phyloP scores from a whole-genome alignment of 2,113 vertebrate genomes.

The Pitta sordida region DNA sequence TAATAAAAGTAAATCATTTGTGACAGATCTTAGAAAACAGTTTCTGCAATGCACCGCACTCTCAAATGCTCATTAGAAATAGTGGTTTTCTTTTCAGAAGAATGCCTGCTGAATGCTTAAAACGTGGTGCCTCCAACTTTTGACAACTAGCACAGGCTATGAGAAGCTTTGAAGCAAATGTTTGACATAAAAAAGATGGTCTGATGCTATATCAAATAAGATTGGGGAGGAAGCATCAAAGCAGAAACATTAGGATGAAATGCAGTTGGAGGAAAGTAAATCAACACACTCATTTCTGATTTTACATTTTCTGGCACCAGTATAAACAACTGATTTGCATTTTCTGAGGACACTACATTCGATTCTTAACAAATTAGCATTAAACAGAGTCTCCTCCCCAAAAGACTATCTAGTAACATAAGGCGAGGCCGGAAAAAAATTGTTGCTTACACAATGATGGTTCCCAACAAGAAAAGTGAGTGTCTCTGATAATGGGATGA shows the following conservation, averaged over 20 bases:
- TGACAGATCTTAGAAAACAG: conserved; percentile 78
- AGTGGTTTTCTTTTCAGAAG: conserved; percentile 69
- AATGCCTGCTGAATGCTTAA: conserved; percentile 73
- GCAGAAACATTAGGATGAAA: conserved; percentile 52
- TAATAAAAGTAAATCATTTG: conserved; percentile 82
- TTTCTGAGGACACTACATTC: conserved; percentile 18
- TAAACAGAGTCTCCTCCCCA: not conserved
- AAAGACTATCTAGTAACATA: not conserved
- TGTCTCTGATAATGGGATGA: not conserved
- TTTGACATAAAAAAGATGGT: conserved; percentile 71
- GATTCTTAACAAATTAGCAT: conserved; percentile 17
- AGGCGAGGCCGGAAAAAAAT: not conserved
- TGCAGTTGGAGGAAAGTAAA: conserved; percentile 45
- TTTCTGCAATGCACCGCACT: conserved; percentile 69
- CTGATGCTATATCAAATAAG: conserved; percentile 60
- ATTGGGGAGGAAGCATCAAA: conserved; percentile 51
- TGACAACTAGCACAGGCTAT: conserved; percentile 68
- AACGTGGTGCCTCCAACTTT: conserved; percentile 65
- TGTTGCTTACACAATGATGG: not conserved
- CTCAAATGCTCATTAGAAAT: conserved; percentile 75
- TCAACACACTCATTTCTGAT: conserved; percentile 60
- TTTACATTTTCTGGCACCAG: conserved; percentile 57
- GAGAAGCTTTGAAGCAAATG: conserved; percentile 68
- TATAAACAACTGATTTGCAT: conserved; percentile 68
- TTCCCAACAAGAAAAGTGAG: not conserved